Percentiles rank a stretch among this genome's conserved stretches.
Conservation (phyloP, 1,140 invertebrate genomes). For the Daktulosphaira vitifoliae region DNA sequence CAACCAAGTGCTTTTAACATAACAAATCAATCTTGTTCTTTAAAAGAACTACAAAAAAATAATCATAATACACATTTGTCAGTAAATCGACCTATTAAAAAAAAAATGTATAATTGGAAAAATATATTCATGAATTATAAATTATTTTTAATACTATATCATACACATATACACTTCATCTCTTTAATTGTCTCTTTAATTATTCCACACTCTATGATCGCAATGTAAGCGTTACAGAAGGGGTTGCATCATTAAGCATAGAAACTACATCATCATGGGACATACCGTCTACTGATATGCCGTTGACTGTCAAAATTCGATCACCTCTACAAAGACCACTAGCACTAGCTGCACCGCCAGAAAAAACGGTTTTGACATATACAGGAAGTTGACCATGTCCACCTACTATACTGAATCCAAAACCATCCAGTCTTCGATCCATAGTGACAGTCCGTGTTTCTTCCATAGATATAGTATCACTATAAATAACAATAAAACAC, state of each 20-base stretch:
- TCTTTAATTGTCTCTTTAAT: too few species aligned
- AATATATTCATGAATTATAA: too few species aligned
- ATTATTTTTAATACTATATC: too few species aligned
- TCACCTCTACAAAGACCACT: conserved; percentile 56
- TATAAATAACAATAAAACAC: too few species aligned
- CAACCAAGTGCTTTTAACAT: too few species aligned
- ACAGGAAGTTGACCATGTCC: conserved; percentile 70
- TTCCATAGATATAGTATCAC: conserved; percentile 11
- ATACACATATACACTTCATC: too few species aligned
- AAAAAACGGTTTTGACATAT: conserved; percentile 74
- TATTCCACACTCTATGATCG: neutral
- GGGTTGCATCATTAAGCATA: conserved; percentile 50
- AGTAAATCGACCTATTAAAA: too few species aligned
- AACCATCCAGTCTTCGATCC: conserved; percentile 57
- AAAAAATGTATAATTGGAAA: too few species aligned
- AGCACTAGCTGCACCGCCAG: conserved; percentile 61
- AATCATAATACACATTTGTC: too few species aligned
- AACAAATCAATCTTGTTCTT: too few species aligned
- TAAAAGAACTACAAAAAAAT: too few species aligned
- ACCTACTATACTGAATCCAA: conserved; percentile 75
- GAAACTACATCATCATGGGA: conserved; percentile 55
- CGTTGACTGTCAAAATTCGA: conserved; percentile 52
- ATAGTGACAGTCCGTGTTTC: conserved; percentile 49
- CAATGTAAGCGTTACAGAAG: conserved; percentile 50
- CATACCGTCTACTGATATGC: conserved; percentile 48